Percentiles rank a stretch among this genome's conserved stretches.
Evolutionary conservation across 2,888 invertebrate genomes (phyloP).

Genomic region (Zootermopsis nevadensis): DNA sequence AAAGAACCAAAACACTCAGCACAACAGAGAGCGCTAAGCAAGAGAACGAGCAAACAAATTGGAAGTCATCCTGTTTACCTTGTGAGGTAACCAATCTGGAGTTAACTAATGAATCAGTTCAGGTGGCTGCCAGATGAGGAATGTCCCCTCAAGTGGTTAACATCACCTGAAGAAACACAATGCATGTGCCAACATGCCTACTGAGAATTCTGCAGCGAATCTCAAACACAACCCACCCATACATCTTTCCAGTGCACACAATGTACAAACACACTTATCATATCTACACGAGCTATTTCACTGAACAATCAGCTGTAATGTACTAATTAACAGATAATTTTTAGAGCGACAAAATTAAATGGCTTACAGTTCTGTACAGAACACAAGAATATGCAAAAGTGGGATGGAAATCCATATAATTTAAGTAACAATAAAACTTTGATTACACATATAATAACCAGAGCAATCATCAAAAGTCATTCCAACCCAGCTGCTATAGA

Average conservation of each 20-base stretch:
- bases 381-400: too few relatives aligned
- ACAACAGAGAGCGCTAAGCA: slow-evolving; percentile 40
- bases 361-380: too few relatives aligned
- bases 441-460: too few relatives aligned
- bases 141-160: slow-evolving; percentile 26
- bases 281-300: too few relatives aligned
- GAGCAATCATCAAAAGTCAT: too few relatives aligned
- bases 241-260: neutral
- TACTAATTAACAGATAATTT: too few relatives aligned
- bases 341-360: too few relatives aligned
- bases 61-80: slow-evolving; percentile 47
- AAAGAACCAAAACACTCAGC: slow-evolving; percentile 17
- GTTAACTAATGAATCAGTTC: neutral
- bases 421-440: too few relatives aligned
- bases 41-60: slow-evolving; percentile 39
- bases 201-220: neutral
- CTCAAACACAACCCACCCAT: neutral
- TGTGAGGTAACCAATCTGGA: slow-evolving; percentile 7
- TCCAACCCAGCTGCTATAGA: too few relatives aligned
- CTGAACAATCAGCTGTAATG: too few relatives aligned
- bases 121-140: slow-evolving; percentile 30
- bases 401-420: too few relatives aligned
- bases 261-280: neutral
- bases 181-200: slow-evolving; percentile 36
- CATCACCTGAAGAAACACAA: slow-evolving; percentile 49